Evolutionary conservation across 2,888 invertebrate genomes (phyloP), one percentile per base, ranked within the genome.

Genomic region (Ochlodes sylvanus): DNA sequence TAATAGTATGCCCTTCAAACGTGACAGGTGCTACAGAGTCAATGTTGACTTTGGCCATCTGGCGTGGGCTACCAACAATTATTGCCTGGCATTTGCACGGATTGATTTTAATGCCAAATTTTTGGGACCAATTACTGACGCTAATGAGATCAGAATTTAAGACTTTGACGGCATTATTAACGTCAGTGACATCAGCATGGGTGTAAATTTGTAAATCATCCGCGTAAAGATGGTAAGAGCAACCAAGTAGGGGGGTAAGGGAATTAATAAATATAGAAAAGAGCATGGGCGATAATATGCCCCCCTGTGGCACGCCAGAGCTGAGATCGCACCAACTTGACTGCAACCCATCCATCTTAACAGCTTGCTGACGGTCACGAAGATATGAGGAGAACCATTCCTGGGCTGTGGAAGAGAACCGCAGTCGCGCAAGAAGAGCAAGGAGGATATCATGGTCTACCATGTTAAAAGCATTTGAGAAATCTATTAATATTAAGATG

Each of bases 231-330:
- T 57, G 57, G 19, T 41, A 57, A 32, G 41, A 19, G 19, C 41
- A 57, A 19, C 41, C 41, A 41, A 57, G 38, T 0, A 9, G 12
- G 21, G 6, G 19, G 1, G 41, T 41, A 1, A 57, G 1, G 19
- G 21, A 42, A 57, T 57, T 57, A 6, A 57, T 57, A 34, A 41
- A 57, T 6, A 42, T 2, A 5, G 57, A 17, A 7, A 57, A 57
- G 0, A 57, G 6, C 6, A 57, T n/a, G 1, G 57, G 57, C 2
- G 58, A 58, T 12, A 42, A 19, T 7, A 56, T 56, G 5, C 56
- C 56, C 1, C 56, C 56, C 15, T 56, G 56, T 7, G 56, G 56
- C 6, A 57, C 57, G 41, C 57, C 57, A 42, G 41, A 32, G 1
- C 0, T 19, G 3, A 57, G 19, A 21, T 19, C 1, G 12, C 6